Percentiles rank a stretch among this genome's conserved stretches.
Conservation (phyloP, 1,140 invertebrate genomes). For the Sitodiplosis mosellana region DNA sequence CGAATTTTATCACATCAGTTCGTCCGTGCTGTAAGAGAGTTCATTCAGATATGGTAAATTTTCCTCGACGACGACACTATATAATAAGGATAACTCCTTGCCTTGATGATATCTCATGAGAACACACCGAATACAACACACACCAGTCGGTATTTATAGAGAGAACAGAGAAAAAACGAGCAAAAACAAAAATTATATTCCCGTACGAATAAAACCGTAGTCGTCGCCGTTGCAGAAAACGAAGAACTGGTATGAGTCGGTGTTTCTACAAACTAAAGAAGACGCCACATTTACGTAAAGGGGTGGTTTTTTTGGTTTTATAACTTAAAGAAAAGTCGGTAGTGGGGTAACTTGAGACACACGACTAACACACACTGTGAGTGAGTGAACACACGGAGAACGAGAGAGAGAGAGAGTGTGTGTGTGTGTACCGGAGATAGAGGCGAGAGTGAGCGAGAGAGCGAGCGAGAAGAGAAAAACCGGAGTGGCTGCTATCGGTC, state of each 20-base stretch:
- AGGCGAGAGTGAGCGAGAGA: not conserved
- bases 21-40: slow-evolving; percentile 1
- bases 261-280: slow-evolving; percentile 1
- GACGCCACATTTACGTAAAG: slow-evolving; percentile 2
- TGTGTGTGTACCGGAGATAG: no score
- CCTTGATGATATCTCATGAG: no score
- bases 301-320: not conserved
- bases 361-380: no score
- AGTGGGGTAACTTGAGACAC: slow-evolving; percentile 6
- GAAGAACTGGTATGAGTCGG: slow-evolving; percentile 1
- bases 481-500: slow-evolving; percentile 1
- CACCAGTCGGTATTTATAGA: not conserved
- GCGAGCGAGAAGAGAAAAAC: no score
- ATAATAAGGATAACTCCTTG: slow-evolving; percentile 1
- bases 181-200: not conserved
- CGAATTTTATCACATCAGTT: not conserved
- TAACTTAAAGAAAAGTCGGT: slow-evolving; percentile 3
- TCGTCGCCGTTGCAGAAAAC: not conserved
- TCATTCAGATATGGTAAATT: slow-evolving; percentile 1
- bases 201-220: not conserved
- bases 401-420: no score
- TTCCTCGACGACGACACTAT: slow-evolving; percentile 4
- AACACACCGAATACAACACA: no score
- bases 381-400: not conserved
- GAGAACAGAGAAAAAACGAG: not conserved